Base-by-base conservation (phyloP, 2,888 invertebrate genomes). In the Xanthorhoe designata region DNA sequence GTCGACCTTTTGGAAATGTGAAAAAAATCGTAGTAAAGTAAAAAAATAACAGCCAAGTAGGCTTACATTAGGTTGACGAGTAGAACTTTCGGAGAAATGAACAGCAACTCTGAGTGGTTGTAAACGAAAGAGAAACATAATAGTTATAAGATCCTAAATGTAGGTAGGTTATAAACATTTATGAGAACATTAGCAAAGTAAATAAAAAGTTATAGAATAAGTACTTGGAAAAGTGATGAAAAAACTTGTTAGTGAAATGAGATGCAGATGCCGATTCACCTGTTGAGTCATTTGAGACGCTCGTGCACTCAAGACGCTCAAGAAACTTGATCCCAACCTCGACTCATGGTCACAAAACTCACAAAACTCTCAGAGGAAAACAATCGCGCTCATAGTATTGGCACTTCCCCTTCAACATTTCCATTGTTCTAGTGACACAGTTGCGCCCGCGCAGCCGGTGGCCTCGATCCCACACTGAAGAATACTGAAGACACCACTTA, bases 381-480 rank as follows among this genome's bases (percentile, higher is more conserved):
- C 63, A 60, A 67, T 70, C 61, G 58, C 53, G 58, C 67, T 61
- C 61, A 61, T 66, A 57, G 63, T 64, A 69, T 72, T 59, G 66
- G 70, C 70, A 66, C 70, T 66, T 68, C 76, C 74, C 57, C 67
- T 60, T 70, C 74, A 74, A 71, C 70, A 53, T 45, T 70, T 59
- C 68, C 66, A 84, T 82, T 84, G 89, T 84, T 80, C 88, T 72
- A 86, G 78, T 91, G 84, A 87, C 91, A 87, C 84, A 78, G 82
- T 80, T 89, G 84, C 79, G 77, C 77, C 74, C 68, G 79, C 80
- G 74, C 79, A 79, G 77, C 70, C 75, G 69, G 74, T 79, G 87
- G 75, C 89, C 86, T 78, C 84, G 80, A 90, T 90, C 90, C 86
- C 90, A 90, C 88, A 86, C 80, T 73, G 81, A 82, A 78, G 83